These are phyloP conservation scores for Pangasius krempfi DNA, from an alignment of 2,797 vertebrate species.

Conservation along the genomic window DNA sequence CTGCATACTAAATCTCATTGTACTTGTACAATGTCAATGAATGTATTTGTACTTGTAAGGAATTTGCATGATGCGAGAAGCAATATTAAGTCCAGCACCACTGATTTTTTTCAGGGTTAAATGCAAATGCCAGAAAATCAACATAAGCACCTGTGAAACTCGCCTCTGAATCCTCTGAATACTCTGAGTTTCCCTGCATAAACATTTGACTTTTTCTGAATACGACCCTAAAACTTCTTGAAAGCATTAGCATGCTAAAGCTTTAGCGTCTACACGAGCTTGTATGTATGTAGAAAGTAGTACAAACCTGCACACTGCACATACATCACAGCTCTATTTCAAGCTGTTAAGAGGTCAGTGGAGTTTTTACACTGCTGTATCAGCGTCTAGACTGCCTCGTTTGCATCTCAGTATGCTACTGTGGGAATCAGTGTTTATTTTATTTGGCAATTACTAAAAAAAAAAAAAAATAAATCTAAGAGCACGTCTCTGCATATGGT, in stretches of 20 bases:
- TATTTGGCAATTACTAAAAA: conserved; percentile 32
- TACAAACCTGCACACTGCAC: background rate
- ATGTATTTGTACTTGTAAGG: no score
- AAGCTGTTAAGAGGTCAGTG: background rate
- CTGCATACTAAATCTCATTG: no score
- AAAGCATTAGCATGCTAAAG: background rate
- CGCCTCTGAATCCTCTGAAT: no score
- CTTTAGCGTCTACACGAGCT: background rate
- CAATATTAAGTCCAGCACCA: no score
- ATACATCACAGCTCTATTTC: conserved; percentile 26
- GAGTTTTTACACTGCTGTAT: conserved; percentile 27
- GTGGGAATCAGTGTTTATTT: conserved; percentile 21
- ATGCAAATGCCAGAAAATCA: background rate
- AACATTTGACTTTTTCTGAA: background rate
- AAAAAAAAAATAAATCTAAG: background rate
- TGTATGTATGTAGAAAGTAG: background rate
- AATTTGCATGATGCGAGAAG: no score
- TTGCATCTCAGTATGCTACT: conserved; percentile 8
- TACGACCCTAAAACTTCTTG: background rate
- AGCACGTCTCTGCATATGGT: background rate
- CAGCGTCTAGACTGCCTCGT: conserved; percentile 22
- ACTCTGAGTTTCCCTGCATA: background rate
- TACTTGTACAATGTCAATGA: no score
- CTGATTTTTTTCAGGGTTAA: background rate
- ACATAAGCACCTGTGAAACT: no score